These are phyloP conservation scores for Timema podura DNA, from an alignment of 2,888 invertebrate genomes.

Conservation along the genomic window DNA sequence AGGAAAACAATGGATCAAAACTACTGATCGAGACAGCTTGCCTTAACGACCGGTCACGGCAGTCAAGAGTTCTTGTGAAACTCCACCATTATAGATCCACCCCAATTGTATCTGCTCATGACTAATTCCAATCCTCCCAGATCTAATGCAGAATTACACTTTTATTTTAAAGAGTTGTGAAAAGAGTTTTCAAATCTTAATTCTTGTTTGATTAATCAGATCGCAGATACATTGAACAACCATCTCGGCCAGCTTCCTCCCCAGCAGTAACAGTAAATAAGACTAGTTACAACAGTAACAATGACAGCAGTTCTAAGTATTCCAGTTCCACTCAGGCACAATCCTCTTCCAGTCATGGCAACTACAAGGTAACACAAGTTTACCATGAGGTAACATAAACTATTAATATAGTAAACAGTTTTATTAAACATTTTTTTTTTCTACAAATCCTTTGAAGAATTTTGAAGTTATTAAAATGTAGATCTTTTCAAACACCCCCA, in stretches of 20 bases:
- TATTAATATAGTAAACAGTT: background rate
- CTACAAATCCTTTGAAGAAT: no score
- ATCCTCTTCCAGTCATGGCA: background rate
- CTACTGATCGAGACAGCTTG: no score
- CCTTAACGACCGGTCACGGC: no score
- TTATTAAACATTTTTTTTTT: background rate
- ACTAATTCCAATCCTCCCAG: background rate
- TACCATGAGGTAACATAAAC: background rate
- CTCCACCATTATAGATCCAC: no score
- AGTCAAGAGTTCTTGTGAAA: no score
- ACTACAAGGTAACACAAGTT: conserved; percentile 18
- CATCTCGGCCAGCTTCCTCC: conserved; percentile 72
- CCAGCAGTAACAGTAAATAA: conserved; percentile 53
- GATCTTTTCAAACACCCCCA: no score
- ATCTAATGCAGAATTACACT: background rate
- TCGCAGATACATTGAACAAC: conserved; percentile 82
- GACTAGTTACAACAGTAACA: conserved; percentile 20
- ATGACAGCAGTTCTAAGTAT: background rate
- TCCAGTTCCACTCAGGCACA: background rate
- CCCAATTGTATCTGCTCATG: no score
- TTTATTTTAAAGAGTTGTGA: background rate
- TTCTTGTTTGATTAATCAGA: conserved; percentile 47
- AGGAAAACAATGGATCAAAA: no score
- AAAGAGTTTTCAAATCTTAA: background rate
- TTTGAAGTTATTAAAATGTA: no score